phyloP scores from a whole-genome alignment of 2,888 invertebrate genomes.

The Tetramorium bicarinatum region DNA sequence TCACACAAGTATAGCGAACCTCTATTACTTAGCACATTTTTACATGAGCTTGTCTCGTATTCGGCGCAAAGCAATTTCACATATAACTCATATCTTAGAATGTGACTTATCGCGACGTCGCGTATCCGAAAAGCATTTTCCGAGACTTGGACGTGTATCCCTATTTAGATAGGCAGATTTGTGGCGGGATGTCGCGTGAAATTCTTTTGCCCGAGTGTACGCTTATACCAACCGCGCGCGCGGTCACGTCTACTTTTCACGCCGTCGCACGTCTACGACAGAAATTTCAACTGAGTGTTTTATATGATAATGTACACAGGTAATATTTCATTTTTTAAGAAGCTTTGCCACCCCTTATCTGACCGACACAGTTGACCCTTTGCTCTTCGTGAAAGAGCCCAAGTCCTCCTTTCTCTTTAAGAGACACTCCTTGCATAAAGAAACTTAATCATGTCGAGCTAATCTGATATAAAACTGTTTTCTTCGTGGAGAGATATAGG shows the following conservation, averaged over 20 bases:
- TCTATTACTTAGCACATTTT: not conserved
- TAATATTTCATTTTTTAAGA: slow-evolving; percentile 49
- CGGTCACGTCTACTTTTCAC: slow-evolving; percentile 42
- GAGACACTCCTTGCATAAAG: slow-evolving; percentile 52
- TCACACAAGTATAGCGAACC: not conserved
- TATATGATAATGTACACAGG: slow-evolving; percentile 58
- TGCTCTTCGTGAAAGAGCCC: slow-evolving; percentile 14
- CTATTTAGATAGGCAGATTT: slow-evolving; percentile 41
- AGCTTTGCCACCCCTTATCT: slow-evolving; percentile 62
- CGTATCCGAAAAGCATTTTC: slow-evolving; percentile 17
- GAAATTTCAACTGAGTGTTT: slow-evolving; percentile 53
- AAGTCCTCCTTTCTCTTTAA: not conserved
- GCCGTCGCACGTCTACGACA: slow-evolving; percentile 2
- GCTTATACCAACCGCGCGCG: not conserved
- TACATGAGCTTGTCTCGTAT: not conserved
- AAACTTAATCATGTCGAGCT: slow-evolving; percentile 35
- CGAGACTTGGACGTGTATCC: slow-evolving; percentile 16
- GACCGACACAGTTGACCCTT: slow-evolving; percentile 45
- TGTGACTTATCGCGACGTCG: slow-evolving; percentile 11
- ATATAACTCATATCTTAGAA: slow-evolving; percentile 24
- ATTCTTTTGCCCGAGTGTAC: slow-evolving; percentile 5
- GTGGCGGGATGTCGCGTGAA: slow-evolving; percentile 20
- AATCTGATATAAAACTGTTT: slow-evolving; percentile 33
- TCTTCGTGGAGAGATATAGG: not conserved
- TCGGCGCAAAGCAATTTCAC: not conserved